Evolutionary conservation across 2,797 vertebrate genomes (phyloP).

Genomic region (Urosaurus nigricauda): DNA sequence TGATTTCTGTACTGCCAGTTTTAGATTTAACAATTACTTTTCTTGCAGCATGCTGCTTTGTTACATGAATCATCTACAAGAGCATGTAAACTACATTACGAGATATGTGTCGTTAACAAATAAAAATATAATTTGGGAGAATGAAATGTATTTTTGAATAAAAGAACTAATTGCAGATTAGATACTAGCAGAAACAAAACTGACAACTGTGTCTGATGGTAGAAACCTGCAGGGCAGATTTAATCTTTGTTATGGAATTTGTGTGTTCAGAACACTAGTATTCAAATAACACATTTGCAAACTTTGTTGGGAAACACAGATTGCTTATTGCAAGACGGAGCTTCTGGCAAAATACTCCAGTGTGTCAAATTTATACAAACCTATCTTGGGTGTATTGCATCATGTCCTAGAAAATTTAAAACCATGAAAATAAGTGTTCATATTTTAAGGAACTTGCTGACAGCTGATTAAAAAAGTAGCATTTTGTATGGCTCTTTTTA

Average conservation of each 20-base stretch:
- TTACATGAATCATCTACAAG: constrained; percentile 36
- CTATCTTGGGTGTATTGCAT: constrained; percentile 76
- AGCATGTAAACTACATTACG: constrained; percentile 38
- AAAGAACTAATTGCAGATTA: constrained; percentile 30
- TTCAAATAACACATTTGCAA: constrained; percentile 62
- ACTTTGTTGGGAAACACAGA: constrained; percentile 74
- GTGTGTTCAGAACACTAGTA: constrained; percentile 39
- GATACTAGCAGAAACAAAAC: constrained; percentile 38
- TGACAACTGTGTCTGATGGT: constrained; percentile 31
- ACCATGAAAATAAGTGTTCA: constrained; percentile 81
- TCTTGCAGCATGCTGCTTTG: constrained; percentile 35
- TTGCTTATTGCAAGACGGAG: constrained; percentile 77
- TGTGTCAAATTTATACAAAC: constrained; percentile 89
- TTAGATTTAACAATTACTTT: constrained; percentile 45
- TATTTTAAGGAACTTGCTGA: constrained; percentile 76
- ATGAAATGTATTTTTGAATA: constrained; percentile 26
- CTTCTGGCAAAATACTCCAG: constrained; percentile 84
- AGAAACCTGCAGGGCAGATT: constrained; percentile 14
- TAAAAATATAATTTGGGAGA: constrained; percentile 53
- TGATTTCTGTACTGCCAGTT: constrained; percentile 51
- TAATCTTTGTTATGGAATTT: constrained; percentile 58
- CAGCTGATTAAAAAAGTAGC: constrained; percentile 76
- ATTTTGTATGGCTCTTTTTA: constrained; percentile 75
- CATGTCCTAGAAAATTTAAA: constrained; percentile 83
- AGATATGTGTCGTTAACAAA: constrained; percentile 36